Evolutionary conservation across 2,113 vertebrate genomes (phyloP), one percentile per base, ranked within the genome.

Genomic region (Myrmecobius fasciatus): DNA sequence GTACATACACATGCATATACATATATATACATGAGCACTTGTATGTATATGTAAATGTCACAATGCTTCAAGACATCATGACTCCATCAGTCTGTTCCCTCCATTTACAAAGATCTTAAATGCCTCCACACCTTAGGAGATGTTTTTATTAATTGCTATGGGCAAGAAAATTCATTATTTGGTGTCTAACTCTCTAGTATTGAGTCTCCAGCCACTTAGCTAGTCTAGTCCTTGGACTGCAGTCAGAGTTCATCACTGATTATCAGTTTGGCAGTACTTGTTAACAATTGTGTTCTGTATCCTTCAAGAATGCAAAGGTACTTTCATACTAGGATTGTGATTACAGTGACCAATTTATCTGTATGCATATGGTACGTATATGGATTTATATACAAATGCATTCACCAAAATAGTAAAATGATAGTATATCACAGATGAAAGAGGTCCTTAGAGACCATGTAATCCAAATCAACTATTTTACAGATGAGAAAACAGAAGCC

Each of bases 1-100:
- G 47, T 60, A 96, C 52, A n/a, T 91, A 92, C 92, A 89, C 56
- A 53, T 94, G 49, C 93, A 88, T 94, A 25, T 92, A 52, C 91
- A 92, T 93, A 56, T 96, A 92, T 83, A 54, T n/a, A 95, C 49
- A 92, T 54, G 56, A 52, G 51, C 94, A 89, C 25, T 91, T 75
- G 89, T 25, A n/a, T 89, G 91, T 67, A 47, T 54, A 88, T 92
- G 89, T 92, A 53, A 52, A 43, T 88, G 91, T 90, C 47, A 36
- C 11, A 89, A n/a, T n/a, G n/a, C 31, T 75, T 67, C 36, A 54
- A 54, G 53, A 25, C 25, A 54, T 25, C 53, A 83, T 83, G 36
- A 43, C 1, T 43, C 22, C n/a, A n/a, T 22, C 67, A 8, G 5
- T 43, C 1, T 43, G 36, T 83, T 83, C 31, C n/a, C n/a, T 67